A percentile compares a stretch with the other conserved stretches of the same genome.
Conservation (phyloP, 2,113 vertebrate species). For the Ptychochromis oligacanthus region DNA sequence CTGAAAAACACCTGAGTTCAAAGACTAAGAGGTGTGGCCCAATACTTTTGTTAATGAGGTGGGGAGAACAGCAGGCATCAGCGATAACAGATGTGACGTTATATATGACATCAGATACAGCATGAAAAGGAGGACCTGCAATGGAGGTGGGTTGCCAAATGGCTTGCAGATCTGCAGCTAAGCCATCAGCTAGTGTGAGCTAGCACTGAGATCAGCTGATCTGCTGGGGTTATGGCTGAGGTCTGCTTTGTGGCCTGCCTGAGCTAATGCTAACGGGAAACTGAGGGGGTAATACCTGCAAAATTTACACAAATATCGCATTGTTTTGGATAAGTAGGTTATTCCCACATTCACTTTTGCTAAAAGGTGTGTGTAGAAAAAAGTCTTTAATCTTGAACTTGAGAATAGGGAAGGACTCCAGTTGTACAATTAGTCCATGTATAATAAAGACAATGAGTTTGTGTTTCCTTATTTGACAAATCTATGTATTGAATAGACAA, state of each 20-base stretch:
- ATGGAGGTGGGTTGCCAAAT: too few species aligned
- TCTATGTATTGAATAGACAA: background rate
- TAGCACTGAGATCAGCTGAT: background rate
- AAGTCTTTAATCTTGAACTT: background rate
- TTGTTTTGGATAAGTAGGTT: background rate
- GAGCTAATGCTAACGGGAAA: background rate
- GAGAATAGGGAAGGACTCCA: too few species aligned
- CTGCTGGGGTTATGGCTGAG: background rate
- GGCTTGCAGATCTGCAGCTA: background rate
- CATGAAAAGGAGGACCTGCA: background rate
- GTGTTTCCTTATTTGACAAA: background rate
- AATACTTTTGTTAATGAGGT: background rate
- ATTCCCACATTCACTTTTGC: too few species aligned
- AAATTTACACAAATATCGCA: background rate
- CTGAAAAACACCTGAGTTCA: too few species aligned
- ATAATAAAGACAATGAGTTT: background rate
- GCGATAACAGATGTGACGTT: too few species aligned
- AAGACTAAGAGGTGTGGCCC: too few species aligned
- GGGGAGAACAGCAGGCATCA: background rate
- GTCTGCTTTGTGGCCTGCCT: background rate
- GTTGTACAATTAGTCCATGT: too few species aligned
- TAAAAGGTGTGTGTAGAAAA: background rate
- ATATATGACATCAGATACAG: too few species aligned
- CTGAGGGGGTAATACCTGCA: accelerated
- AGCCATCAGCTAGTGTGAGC: background rate